These are phyloP conservation scores for Eumerus sabulonum DNA, from an alignment of 2,888 invertebrate species.

Conservation along the genomic window DNA sequence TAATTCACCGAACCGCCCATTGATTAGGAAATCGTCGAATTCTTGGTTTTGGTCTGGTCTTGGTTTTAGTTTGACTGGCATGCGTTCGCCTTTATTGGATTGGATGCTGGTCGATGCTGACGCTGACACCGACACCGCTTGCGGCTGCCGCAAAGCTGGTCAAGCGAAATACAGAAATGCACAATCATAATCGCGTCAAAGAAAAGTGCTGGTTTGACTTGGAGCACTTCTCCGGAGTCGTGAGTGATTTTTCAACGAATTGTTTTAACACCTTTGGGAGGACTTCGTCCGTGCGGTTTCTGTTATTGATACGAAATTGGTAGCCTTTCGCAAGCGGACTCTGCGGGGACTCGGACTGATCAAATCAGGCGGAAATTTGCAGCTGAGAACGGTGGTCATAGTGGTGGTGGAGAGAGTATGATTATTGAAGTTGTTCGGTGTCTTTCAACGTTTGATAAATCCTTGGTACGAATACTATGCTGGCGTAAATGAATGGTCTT, in stretches of 20 bases:
- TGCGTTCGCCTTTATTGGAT: constrained; percentile 17
- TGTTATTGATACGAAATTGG: constrained; percentile 54
- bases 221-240: constrained; percentile 20
- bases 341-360: constrained; percentile 18
- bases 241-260: constrained; percentile 60
- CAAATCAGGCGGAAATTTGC: constrained; percentile 50
- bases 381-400: constrained; percentile 36
- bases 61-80: too few relatives aligned
- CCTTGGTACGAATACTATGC: too few relatives aligned
- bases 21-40: constrained; percentile 51
- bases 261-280: constrained; percentile 61
- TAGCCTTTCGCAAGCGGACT: constrained; percentile 44
- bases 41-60: constrained; percentile 28
- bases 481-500: too few relatives aligned
- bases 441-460: constrained; percentile 10
- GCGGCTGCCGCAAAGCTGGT: constrained; percentile 37
- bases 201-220: constrained; percentile 38
- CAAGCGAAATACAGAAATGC: constrained; percentile 34
- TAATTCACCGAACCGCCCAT: constrained; percentile 58
- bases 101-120: constrained; percentile 11
- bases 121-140: background rate
- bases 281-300: constrained; percentile 26
- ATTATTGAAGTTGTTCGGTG: constrained; percentile 24
- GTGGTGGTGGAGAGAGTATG: background rate
- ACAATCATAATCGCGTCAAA: constrained; percentile 45